Percentiles rank a stretch among this genome's conserved stretches.
phyloP scores from a whole-genome alignment of 2,797 vertebrate genomes.

The Xenentodon cancila region DNA sequence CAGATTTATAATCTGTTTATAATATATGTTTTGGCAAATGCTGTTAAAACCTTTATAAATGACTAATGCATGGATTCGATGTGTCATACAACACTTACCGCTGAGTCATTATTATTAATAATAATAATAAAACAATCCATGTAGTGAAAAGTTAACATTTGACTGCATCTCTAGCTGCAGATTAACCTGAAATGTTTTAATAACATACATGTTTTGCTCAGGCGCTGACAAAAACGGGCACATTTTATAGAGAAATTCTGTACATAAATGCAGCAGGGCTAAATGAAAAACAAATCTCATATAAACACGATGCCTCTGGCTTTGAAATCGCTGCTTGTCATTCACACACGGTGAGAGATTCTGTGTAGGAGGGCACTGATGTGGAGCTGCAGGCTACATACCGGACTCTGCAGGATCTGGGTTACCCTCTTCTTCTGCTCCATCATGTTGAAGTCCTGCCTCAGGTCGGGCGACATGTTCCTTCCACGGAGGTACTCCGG shows the following conservation, averaged over 20 bases:
- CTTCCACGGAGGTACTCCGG: conserved; percentile 87
- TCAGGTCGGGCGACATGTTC: conserved; percentile 92
- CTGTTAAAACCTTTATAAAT: too few species aligned
- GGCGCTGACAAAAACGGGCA: not conserved
- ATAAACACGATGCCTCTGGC: conserved; percentile 22
- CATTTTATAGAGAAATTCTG: not conserved
- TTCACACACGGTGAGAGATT: conserved; percentile 44
- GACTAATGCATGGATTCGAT: too few species aligned
- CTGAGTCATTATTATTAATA: too few species aligned
- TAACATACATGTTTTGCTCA: not conserved
- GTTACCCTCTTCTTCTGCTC: conserved; percentile 97
- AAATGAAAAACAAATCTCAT: conserved; percentile 11
- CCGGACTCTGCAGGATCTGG: conserved; percentile 95
- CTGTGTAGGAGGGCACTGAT: conserved; percentile 54
- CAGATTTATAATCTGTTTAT: too few species aligned
- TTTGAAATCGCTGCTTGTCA: conserved; percentile 48
- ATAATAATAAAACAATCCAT: too few species aligned
- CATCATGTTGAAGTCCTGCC: conserved; percentile 98
- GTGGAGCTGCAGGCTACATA: conserved; percentile 67
- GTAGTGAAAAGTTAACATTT: too few species aligned
- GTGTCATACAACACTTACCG: too few species aligned
- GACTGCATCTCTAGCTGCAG: too few species aligned
- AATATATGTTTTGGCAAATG: too few species aligned
- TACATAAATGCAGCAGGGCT: not conserved
- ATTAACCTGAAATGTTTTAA: not conserved